A percentile compares a stretch with the other conserved stretches of the same genome.
These are phyloP conservation scores for Ancistrus triradiatus DNA, from an alignment of 2,113 vertebrate species.

Conservation along the genomic window DNA sequence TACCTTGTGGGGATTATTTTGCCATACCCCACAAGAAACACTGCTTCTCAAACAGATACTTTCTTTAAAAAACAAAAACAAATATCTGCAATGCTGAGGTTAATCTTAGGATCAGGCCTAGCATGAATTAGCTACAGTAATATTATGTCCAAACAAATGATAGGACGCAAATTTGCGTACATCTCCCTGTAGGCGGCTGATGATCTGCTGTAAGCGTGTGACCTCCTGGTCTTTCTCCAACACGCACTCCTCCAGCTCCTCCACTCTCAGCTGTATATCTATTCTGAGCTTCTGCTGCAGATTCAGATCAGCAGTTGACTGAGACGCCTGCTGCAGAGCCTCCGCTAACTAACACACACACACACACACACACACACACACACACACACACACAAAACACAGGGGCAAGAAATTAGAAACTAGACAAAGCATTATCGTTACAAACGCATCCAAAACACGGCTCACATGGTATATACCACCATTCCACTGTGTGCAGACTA, in stretches of 20 bases:
- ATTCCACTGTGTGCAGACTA: neutral
- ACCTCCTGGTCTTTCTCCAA: constrained; percentile 69
- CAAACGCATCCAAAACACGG: too few relatives aligned
- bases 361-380: constrained; percentile 2
- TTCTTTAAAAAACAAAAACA: too few relatives aligned
- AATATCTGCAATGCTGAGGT: too few relatives aligned
- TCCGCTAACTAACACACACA: constrained; percentile 56
- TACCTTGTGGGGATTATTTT: too few relatives aligned
- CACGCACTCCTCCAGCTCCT: constrained; percentile 67
- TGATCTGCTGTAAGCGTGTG: constrained; percentile 46
- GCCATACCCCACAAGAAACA: too few relatives aligned
- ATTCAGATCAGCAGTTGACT: constrained; percentile 51
- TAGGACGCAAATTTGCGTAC: neutral
- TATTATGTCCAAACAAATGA: too few relatives aligned
- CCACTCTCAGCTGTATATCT: constrained; percentile 58
- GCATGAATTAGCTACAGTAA: too few relatives aligned
- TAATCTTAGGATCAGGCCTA: too few relatives aligned
- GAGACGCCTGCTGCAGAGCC: constrained; percentile 48
- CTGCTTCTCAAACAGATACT: too few relatives aligned
- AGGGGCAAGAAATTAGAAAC: too few relatives aligned
- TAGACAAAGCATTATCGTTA: too few relatives aligned
- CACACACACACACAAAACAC: constrained; percentile 10
- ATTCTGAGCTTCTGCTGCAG: constrained; percentile 67
- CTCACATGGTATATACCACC: too few relatives aligned
- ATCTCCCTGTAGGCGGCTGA: constrained; percentile 53